A percentile compares a stretch with the other conserved stretches of the same genome.
Conservation (phyloP, 35 echinoderm and acorn worm species). For the Heliocidaris tuberculata region DNA sequence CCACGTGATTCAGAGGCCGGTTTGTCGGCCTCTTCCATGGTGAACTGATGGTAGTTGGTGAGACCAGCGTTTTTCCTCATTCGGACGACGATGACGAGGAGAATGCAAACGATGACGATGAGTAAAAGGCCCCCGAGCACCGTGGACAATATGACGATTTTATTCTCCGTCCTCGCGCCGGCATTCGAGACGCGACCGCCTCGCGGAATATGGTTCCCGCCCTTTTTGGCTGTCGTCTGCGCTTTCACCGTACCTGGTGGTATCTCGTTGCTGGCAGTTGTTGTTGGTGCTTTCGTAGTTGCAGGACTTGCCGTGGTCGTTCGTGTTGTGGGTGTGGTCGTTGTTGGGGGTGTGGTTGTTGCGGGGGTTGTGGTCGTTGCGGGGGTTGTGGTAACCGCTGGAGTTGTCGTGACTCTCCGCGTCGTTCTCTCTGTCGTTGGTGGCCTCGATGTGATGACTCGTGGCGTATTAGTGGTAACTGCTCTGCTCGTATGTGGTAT, state of each 20-base stretch:
- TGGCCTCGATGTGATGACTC: neutral
- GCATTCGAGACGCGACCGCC: neutral
- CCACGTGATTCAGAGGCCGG: neutral
- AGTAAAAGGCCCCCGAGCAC: slow-evolving; percentile 33
- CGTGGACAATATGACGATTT: slow-evolving; percentile 17
- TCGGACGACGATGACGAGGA: slow-evolving; percentile 20
- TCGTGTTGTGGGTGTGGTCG: neutral
- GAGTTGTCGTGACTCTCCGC: neutral
- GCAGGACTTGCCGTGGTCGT: neutral
- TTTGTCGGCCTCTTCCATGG: slow-evolving; percentile 39
- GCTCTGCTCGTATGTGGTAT: neutral
- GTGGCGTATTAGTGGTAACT: neutral
- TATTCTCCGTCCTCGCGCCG: neutral
- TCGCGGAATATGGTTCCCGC: neutral
- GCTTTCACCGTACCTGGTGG: neutral
- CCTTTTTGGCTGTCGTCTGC: neutral
- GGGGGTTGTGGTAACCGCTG: slow-evolving; percentile 7
- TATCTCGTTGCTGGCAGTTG: slow-evolving; percentile 13
- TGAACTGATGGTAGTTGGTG: slow-evolving; percentile 13
- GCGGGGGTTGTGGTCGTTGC: neutral
- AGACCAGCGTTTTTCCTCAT: slow-evolving; percentile 21
- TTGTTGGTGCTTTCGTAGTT: neutral
- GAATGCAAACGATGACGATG: slow-evolving; percentile 35
- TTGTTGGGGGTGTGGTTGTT: neutral
- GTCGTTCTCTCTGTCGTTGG: neutral